A percentile compares a stretch with the other conserved stretches of the same genome.
These are phyloP conservation scores for Tetramorium bicarinatum DNA, from an alignment of 2,888 invertebrate genomes.

Conservation along the genomic window DNA sequence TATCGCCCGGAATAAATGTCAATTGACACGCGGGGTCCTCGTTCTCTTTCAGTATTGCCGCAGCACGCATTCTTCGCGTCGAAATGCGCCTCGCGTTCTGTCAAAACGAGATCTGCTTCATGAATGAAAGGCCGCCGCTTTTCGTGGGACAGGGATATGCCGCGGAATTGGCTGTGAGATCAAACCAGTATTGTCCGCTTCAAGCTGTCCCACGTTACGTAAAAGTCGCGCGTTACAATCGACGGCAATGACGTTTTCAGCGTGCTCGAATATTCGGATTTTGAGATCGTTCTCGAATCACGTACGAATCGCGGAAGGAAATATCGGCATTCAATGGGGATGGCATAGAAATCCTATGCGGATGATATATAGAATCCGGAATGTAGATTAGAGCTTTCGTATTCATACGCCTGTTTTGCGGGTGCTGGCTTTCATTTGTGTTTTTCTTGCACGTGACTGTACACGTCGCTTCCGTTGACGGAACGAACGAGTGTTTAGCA, in stretches of 20 bases:
- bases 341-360: background rate
- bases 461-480: slow-evolving; percentile 26
- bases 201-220: slow-evolving; percentile 16
- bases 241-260: background rate
- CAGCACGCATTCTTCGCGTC: slow-evolving; percentile 23
- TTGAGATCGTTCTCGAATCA: background rate
- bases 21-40: slow-evolving; percentile 76
- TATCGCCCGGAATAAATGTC: slow-evolving; percentile 75
- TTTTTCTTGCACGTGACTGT: background rate
- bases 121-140: slow-evolving; percentile 50
- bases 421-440: background rate
- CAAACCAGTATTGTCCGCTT: slow-evolving; percentile 62
- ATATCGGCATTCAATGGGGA: slow-evolving; percentile 6
- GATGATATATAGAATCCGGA: background rate
- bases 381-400: slow-evolving; percentile 6
- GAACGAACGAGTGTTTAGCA: slow-evolving; percentile 56
- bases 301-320: background rate
- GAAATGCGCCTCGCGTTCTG: slow-evolving; percentile 26
- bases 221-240: slow-evolving; percentile 21
- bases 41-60: slow-evolving; percentile 68
- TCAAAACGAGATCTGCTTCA: slow-evolving; percentile 27
- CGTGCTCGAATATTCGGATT: background rate
- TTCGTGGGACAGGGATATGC: slow-evolving; percentile 20
- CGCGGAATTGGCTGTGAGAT: slow-evolving; percentile 67
- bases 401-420: background rate